Evolutionary conservation across 35 echinoderm and acorn worm species (phyloP).

Genomic region (Ophiothrix spiculata): DNA sequence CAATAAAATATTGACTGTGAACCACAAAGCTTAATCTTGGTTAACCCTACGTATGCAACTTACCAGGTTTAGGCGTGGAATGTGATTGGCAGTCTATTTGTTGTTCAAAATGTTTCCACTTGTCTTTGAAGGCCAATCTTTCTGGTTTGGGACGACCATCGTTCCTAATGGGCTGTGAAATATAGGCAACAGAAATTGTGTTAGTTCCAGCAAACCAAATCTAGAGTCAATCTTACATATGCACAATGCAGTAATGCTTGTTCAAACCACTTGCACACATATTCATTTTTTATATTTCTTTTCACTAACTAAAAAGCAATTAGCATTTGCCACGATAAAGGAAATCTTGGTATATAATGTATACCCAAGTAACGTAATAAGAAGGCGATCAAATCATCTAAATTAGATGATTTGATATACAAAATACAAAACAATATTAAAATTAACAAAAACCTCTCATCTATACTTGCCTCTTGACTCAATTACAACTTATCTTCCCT

Average conservation of each 20-base stretch:
- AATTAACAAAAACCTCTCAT: too few species aligned
- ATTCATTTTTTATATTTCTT: neutral
- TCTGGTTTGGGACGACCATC: conserved; percentile 47
- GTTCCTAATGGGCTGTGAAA: neutral
- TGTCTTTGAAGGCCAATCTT: conserved; percentile 82
- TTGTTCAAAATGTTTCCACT: conserved; percentile 93
- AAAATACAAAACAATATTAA: too few species aligned
- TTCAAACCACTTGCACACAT: neutral
- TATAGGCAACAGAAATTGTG: too few species aligned
- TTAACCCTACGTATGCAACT: conserved; percentile 61
- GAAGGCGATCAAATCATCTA: too few species aligned
- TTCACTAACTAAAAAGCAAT: neutral
- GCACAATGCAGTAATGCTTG: neutral
- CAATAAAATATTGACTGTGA: too few species aligned
- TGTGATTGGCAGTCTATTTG: conserved; percentile 80
- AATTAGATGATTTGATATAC: too few species aligned
- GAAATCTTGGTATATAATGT: neutral
- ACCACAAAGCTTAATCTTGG: too few species aligned
- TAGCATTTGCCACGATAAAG: neutral
- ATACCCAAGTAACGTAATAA: neutral
- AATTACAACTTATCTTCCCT: too few species aligned
- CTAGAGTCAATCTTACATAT: too few species aligned
- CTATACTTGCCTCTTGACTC: too few species aligned
- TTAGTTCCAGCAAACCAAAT: too few species aligned
- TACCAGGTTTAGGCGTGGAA: conserved; percentile 86